Conservation (phyloP, 2,113 vertebrate species). For the Centropus bengalensis region DNA sequence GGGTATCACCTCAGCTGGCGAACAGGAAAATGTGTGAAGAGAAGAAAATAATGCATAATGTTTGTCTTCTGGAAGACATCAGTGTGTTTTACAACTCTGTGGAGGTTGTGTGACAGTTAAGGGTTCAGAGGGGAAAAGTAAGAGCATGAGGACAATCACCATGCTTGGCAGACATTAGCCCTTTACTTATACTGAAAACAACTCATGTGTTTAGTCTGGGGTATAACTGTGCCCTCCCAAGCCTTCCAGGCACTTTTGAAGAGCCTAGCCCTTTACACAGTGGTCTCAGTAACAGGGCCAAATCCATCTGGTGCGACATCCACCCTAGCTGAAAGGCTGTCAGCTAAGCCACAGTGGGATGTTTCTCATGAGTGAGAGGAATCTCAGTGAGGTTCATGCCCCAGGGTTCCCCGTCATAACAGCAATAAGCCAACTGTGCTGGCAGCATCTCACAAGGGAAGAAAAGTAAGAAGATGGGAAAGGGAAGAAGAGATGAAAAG, state of each 20-base stretch:
- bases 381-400: fast-evolving
- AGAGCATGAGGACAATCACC: no score
- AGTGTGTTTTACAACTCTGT: background rate
- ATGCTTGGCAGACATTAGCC: background rate
- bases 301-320: background rate
- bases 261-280: background rate
- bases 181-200: background rate
- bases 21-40: fast-evolving
- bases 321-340: background rate
- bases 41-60: background rate
- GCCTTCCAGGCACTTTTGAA: background rate
- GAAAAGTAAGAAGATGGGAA: background rate
- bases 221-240: background rate
- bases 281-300: background rate
- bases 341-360: background rate
- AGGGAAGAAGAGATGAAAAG: background rate
- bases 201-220: fast-evolving
- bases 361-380: background rate
- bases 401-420: fast-evolving
- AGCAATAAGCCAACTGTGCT: fast-evolving
- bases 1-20: background rate
- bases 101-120: background rate
- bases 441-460: background rate
- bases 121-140: background rate
- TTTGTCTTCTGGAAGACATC: background rate